A percentile compares a stretch with the other conserved stretches of the same genome.
Evolutionary conservation across 2,797 vertebrate species (phyloP).

Genomic region (Ceryle rudis): DNA sequence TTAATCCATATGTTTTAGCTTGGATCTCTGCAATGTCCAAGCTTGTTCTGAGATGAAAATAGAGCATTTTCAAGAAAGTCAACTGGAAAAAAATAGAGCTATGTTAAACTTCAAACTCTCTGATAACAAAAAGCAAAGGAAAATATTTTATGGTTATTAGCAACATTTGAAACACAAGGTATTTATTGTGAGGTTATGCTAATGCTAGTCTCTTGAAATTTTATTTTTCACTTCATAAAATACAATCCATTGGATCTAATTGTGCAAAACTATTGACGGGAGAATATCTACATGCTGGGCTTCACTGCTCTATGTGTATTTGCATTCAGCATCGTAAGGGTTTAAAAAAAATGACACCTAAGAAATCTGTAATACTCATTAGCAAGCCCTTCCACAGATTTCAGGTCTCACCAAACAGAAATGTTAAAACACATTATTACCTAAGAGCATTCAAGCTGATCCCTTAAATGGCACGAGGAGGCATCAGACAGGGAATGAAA

Average conservation of each 20-base stretch:
- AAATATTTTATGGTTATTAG: neutral
- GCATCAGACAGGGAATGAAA: conserved; percentile 15
- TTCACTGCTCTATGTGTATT: neutral
- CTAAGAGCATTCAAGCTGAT: neutral
- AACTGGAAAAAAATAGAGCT: neutral
- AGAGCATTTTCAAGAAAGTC: neutral
- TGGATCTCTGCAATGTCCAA: neutral
- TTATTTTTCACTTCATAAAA: neutral
- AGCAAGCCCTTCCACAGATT: conserved; percentile 34
- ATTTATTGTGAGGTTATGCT: neutral
- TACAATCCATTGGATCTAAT: neutral
- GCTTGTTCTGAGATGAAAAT: neutral
- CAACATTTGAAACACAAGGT: neutral
- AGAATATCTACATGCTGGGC: neutral
- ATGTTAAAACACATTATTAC: conserved; percentile 60
- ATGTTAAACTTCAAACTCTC: neutral
- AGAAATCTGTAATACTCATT: conserved; percentile 22
- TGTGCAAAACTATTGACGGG: neutral
- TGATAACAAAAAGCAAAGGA: neutral
- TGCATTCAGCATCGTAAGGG: neutral
- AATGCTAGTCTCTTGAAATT: neutral
- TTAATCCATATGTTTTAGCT: conserved; percentile 50
- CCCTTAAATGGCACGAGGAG: conserved; percentile 20
- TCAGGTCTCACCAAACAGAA: conserved; percentile 54
- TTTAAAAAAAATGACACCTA: neutral